Conservation (phyloP, 2,797 vertebrate species). For the Labeo calbasu region DNA sequence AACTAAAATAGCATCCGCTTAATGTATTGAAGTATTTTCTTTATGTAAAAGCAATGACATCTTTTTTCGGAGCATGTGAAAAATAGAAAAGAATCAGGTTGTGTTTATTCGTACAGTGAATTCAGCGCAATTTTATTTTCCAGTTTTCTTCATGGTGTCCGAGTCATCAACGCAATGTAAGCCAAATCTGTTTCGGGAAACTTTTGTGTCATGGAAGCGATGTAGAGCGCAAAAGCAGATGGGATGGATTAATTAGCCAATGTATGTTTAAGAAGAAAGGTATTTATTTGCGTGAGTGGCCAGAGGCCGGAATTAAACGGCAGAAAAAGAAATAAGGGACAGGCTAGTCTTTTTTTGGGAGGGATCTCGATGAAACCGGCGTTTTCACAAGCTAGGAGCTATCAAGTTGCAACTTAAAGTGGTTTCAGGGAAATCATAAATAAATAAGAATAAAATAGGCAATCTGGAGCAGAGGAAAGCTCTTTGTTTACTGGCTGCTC, state of each 20-base stretch:
- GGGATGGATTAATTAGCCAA: conserved; percentile 89
- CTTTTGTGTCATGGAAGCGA: conserved; percentile 80
- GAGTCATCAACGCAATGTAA: conserved; percentile 78
- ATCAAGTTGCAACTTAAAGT: conserved; percentile 78
- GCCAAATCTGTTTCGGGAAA: conserved; percentile 80
- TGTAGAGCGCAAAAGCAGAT: conserved; percentile 83
- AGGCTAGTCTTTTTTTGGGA: conserved; percentile 67
- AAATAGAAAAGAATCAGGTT: conserved; percentile 52
- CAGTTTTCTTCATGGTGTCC: conserved; percentile 65
- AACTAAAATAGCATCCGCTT: not conserved
- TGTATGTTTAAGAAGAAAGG: conserved; percentile 85
- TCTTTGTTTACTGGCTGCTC: conserved; percentile 79
- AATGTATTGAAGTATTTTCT: not conserved
- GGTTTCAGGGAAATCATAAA: conserved; percentile 78
- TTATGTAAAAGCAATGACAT: not conserved
- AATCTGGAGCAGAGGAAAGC: conserved; percentile 68
- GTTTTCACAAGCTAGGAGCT: conserved; percentile 75
- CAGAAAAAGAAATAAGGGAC: conserved; percentile 58
- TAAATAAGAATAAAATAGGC: conserved; percentile 74
- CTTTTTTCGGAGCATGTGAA: conserved; percentile 43
- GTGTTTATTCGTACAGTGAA: conserved; percentile 49
- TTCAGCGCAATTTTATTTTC: conserved; percentile 60
- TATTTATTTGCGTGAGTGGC: conserved; percentile 87
- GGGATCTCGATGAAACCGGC: conserved; percentile 68
- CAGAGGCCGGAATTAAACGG: conserved; percentile 77